Conservation (phyloP, 1,140 invertebrate species). For the Lordiphosa stackelbergi region DNA sequence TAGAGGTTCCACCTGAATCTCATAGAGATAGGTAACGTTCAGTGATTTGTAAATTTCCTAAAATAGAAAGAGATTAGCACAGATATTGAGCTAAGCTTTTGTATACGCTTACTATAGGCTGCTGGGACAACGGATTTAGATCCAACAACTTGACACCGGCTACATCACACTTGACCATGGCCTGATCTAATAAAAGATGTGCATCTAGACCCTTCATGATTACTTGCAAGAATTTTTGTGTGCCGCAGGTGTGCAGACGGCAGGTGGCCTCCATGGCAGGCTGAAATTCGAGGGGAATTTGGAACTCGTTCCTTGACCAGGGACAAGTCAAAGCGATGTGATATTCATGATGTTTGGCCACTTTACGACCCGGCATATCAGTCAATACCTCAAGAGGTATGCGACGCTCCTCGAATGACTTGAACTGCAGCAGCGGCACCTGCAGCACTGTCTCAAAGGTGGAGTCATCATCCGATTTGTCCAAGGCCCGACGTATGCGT, state of each 20-base stretch:
- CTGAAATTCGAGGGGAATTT: conserved; percentile 86
- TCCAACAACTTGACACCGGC: conserved; percentile 81
- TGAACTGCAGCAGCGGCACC: conserved; percentile 81
- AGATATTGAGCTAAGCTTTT: background rate
- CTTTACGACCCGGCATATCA: conserved; percentile 84
- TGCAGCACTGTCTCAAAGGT: conserved; percentile 80
- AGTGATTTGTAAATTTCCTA: conserved; percentile 78
- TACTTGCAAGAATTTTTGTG: conserved; percentile 89
- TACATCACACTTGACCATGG: conserved; percentile 80
- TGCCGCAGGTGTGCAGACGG: conserved; percentile 88
- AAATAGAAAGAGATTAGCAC: background rate
- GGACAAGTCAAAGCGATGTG: conserved; percentile 84
- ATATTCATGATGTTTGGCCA: conserved; percentile 69
- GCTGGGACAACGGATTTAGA: conserved; percentile 80
- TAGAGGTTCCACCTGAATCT: conserved; percentile 81
- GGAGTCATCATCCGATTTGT: conserved; percentile 27
- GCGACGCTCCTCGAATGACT: conserved; percentile 83
- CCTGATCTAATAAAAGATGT: conserved; percentile 80
- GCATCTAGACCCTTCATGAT: conserved; percentile 84
- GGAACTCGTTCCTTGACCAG: conserved; percentile 84
- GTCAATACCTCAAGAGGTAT: conserved; percentile 84
- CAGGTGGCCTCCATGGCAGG: conserved; percentile 88
- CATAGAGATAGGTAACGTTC: conserved; percentile 85
- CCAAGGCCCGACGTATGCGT: conserved; percentile 70
- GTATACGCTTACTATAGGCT: conserved; percentile 45